Conservation (phyloP, 2,797 vertebrate genomes). For the Oryzias sinensis region DNA sequence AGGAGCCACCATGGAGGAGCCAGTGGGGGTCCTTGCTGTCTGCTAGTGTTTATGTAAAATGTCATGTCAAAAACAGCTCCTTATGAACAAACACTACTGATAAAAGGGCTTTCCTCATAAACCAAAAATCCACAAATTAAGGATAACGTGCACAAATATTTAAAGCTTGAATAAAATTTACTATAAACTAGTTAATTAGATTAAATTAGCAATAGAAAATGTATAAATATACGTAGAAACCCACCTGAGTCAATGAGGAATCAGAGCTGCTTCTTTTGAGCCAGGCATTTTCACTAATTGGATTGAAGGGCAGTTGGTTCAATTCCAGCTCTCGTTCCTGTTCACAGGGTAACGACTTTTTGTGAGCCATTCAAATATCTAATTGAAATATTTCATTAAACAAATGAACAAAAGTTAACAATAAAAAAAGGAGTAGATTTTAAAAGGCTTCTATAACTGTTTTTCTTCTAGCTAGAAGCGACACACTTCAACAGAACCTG, state of each 20-base stretch:
- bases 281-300: constrained; percentile 78
- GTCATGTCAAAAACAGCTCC: constrained; percentile 1
- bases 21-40: constrained; percentile 34
- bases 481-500: neutral
- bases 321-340: constrained; percentile 76
- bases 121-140: too few species aligned
- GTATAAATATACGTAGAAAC: constrained; percentile 3
- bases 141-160: too few species aligned
- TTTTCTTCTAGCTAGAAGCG: neutral
- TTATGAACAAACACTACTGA: too few species aligned
- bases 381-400: neutral
- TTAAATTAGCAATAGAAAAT: too few species aligned
- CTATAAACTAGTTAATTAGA: too few species aligned
- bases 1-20: constrained; percentile 34
- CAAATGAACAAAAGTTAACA: too few species aligned
- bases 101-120: too few species aligned
- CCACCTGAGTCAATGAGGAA: constrained; percentile 64
- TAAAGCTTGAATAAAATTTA: too few species aligned
- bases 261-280: constrained; percentile 75
- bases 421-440: too few species aligned
- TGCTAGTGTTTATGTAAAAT: constrained; percentile 43
- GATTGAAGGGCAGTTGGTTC: constrained; percentile 59
- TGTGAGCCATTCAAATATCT: neutral
- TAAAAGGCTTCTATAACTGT: neutral
- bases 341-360: neutral